Evolutionary conservation across 2,113 vertebrate species (phyloP), one percentile per base, ranked within the genome.

Genomic region (Percina caprodes): DNA sequence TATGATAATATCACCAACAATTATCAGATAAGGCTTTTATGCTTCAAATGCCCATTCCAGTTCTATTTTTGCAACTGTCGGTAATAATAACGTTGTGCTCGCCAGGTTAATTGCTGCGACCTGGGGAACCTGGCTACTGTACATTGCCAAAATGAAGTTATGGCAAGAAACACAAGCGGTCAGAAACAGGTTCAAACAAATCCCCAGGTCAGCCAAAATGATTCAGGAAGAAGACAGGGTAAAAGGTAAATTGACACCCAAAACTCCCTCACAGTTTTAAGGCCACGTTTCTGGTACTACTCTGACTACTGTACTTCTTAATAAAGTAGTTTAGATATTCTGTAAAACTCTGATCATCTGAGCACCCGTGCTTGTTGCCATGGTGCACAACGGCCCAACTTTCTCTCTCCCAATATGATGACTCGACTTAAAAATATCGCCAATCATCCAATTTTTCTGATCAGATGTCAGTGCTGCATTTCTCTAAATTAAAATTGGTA

Each of bases 71-170:
- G 6, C 61, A 56, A 55, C 14, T 56, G 23, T 61, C 5, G 12
- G 33, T 16, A 16, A 54, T 60, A 45, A 55, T 46, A 51, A 9
- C 4, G 19, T 3, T 60, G 46, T 23, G 26, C 14, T 52, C 5
- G 7, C 15, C 46, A 39, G 54, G n/a, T 65, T 74, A 45, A 54
- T 63, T 74, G 71, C 48, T 21, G 16, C 45, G 61, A 30, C 52
- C 21, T 74, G n/a, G 60, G 16, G 16, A 63, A 54, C 48, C 21
- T 1, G 4, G 55, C 51, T 55, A 16, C 39, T 42, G 39, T 42
- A 42, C 67, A 23, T 54, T 35, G 13, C 33, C 55, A 10, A 74
- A 52, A 23, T 61, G 5, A 35, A 39, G 58, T 51, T 62, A 9
- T 26, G 5, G 8, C 24, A 19, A 42, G 30, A 42, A 63, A 54